Base-by-base conservation (phyloP, 2,797 vertebrate genomes). In the Sebastes taczanowskii region DNA sequence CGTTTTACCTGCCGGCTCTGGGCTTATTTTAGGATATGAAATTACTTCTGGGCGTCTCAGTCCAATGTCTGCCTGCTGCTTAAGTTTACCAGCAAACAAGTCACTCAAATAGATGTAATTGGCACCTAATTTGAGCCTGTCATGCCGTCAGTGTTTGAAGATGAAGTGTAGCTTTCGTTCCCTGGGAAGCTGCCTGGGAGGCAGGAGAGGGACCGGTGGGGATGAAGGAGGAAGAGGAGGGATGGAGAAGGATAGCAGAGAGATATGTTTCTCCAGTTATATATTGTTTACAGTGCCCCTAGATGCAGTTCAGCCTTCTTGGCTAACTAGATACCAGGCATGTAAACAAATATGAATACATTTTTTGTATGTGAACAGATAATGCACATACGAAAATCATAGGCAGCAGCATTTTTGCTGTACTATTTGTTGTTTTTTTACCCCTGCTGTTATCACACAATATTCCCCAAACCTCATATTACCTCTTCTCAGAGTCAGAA, bases 101-200 rank as follows among this genome's bases (percentile, higher is more conserved):
- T 89, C 87, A 85, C 85, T 91, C 91, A 83, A 83, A 90, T 71
- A 64, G 55, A 91, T 84, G 88, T 92, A 95, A 93, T 87, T 93
- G 91, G 85, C 90, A 90, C 81, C 90, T 94, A 91, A 95, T 94
- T 93, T 90, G 86, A 90, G 82, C 63, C 89, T 91, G 93, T 92
- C 87, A 76, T 76, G 59, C 80, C 80, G 88, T 91, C 88, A 87
- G 82, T 77, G 82, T 92, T 78, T 81, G 81, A 90, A 83, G 79
- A 92, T 56, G 71, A 89, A 83, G 70, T 69, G 75, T 68, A 32
- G 82, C 74, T 69, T 73, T 86, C 85, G 85, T 85, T 87, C 46
- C 78, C 30, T 53, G 22, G 62, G 67, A 82, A 77, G 72, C 68
- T 72, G 75, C 35, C 81, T 78, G 35, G 35, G 34, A 80, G 84